phyloP scores from a whole-genome alignment of 2,113 vertebrate genomes.

The Pygoscelis adeliae region DNA sequence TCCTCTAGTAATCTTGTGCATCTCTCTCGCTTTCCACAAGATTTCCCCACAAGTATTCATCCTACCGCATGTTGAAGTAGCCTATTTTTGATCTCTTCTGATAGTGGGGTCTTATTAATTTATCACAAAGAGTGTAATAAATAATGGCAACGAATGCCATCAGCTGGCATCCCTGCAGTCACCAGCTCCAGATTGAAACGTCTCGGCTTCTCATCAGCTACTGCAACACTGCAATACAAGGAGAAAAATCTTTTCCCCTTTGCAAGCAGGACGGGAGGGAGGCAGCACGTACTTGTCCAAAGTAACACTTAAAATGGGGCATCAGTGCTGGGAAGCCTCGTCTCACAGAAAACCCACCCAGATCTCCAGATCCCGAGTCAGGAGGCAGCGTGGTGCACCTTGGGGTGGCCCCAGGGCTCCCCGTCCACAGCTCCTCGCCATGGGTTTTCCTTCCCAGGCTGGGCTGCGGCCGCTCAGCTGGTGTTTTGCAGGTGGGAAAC shows the following conservation, averaged over 20 bases:
- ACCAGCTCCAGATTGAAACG: background rate
- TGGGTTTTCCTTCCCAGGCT: background rate
- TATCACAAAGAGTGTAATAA: background rate
- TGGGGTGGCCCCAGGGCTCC: background rate
- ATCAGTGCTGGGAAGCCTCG: background rate
- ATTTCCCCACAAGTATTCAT: background rate
- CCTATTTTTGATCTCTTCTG: background rate
- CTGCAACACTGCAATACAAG: background rate
- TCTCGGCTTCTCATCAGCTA: background rate
- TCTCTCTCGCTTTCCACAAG: background rate
- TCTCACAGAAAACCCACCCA: background rate
- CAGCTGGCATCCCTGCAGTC: background rate
- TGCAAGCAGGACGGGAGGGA: background rate
- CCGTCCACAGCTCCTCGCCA: fast-evolving
- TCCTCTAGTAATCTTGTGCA: background rate
- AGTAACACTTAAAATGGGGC: background rate
- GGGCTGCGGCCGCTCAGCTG: background rate
- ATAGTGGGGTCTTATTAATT: background rate
- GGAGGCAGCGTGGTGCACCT: background rate
- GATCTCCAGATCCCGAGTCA: background rate
- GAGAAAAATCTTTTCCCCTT: background rate
- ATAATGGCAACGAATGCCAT: background rate
- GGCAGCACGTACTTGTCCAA: background rate
- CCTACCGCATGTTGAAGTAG: background rate
- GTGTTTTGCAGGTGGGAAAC: background rate